These are phyloP conservation scores for Peucedramus taeniatus DNA, from an alignment of 2,113 vertebrate genomes.

Conservation along the genomic window DNA sequence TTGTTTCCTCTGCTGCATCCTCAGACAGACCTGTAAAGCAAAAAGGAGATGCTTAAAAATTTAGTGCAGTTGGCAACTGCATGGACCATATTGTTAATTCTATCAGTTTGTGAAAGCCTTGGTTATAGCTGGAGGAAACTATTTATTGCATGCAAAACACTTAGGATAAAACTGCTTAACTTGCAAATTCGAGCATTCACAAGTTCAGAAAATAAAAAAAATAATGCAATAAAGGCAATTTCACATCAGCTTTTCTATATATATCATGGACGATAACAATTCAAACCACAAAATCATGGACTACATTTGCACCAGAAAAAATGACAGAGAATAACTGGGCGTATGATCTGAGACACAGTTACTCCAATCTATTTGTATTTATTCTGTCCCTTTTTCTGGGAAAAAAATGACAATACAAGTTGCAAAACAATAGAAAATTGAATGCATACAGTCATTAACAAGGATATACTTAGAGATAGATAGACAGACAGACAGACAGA, in stretches of 20 bases:
- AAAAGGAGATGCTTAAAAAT: slow-evolving; percentile 21
- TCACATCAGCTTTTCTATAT: not conserved
- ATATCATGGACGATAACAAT: not conserved
- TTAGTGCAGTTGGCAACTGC: not conserved
- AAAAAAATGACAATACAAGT: not conserved
- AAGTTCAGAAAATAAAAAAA: not conserved
- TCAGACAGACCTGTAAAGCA: slow-evolving; percentile 44
- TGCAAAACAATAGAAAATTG: not conserved
- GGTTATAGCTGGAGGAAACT: slow-evolving; percentile 1
- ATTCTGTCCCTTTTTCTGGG: not conserved
- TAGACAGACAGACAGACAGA: no score
- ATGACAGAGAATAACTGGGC: not conserved
- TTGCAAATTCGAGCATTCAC: not conserved
- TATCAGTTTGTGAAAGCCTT: not conserved
- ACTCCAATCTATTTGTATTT: not conserved
- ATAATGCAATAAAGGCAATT: not conserved
- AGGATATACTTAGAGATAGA: not conserved
- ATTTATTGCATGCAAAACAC: not conserved
- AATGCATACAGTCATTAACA: not conserved
- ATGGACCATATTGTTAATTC: not conserved
- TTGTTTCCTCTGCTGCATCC: slow-evolving; percentile 35
- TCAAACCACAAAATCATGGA: not conserved
- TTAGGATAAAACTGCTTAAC: not conserved
- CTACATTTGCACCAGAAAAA: not conserved
- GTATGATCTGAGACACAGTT: not conserved